Evolutionary conservation across 2,797 vertebrate genomes (phyloP).

Genomic region (Mormyrus hasselquistii): DNA sequence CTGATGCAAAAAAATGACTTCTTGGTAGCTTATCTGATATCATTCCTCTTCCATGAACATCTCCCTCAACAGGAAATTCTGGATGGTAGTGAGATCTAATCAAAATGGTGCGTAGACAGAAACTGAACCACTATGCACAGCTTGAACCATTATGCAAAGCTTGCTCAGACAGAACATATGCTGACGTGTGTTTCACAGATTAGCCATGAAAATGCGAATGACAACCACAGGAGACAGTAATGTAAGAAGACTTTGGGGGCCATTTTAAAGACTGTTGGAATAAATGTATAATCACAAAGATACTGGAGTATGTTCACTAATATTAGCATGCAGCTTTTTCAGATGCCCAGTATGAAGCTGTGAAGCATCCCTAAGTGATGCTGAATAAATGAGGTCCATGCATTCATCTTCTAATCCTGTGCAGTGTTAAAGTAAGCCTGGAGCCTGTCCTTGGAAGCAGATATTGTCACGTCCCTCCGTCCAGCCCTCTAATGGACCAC

Average conservation of each 20-base stretch:
- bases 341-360: not conserved
- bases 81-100: not conserved
- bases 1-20: not conserved
- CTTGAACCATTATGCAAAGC: not conserved
- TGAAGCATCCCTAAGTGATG: not conserved
- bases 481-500: no score
- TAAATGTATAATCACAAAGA: not conserved
- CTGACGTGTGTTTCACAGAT: not conserved
- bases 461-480: not conserved
- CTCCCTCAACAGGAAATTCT: not conserved
- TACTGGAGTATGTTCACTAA: not conserved
- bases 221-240: not conserved
- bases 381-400: not conserved
- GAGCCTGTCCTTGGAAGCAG: not conserved
- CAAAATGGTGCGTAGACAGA: not conserved
- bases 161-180: not conserved
- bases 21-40: not conserved
- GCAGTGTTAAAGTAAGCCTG: not conserved
- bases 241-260: not conserved
- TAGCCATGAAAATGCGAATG: not conserved
- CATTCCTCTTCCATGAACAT: not conserved
- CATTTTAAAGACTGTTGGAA: not conserved
- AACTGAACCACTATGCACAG: not conserved
- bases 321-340: not conserved
- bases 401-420: not conserved